phyloP scores from a whole-genome alignment of 2,113 vertebrate species.

The Peromyscus leucopus region DNA sequence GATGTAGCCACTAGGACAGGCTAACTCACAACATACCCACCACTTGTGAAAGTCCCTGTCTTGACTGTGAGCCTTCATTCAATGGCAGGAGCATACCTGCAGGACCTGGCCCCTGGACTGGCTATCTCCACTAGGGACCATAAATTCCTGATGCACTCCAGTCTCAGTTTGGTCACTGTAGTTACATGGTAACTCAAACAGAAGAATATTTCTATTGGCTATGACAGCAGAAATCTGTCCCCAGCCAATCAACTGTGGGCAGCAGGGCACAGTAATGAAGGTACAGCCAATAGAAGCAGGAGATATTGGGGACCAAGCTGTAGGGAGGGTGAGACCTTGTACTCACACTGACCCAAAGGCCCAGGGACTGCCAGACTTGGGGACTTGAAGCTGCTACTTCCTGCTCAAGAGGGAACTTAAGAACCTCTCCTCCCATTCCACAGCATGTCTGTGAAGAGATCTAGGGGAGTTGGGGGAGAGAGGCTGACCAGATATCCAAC shows the following conservation, averaged over 20 bases:
- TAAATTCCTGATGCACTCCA: conserved; percentile 91
- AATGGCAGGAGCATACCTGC: neutral
- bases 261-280: conserved; percentile 87
- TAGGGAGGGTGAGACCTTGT: rapidly evolving
- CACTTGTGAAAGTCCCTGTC: rapidly evolving
- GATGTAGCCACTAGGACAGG: rapidly evolving
- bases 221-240: conserved; percentile 91
- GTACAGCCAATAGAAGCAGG: conserved; percentile 84
- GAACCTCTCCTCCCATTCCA: rapidly evolving
- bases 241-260: conserved; percentile 89
- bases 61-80: neutral
- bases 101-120: conserved; percentile 17
- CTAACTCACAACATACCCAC: no score
- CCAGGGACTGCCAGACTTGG: rapidly evolving
- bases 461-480: neutral
- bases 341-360: neutral
- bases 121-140: conserved; percentile 87
- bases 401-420: neutral
- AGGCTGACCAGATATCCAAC: no score
- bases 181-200: conserved; percentile 89
- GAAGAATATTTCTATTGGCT: conserved; percentile 89
- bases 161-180: conserved; percentile 93
- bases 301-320: rapidly evolving
- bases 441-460: neutral
- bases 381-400: neutral